Conservation (phyloP, 2,888 invertebrate species). For the Xanthostigma xanthostigma region DNA sequence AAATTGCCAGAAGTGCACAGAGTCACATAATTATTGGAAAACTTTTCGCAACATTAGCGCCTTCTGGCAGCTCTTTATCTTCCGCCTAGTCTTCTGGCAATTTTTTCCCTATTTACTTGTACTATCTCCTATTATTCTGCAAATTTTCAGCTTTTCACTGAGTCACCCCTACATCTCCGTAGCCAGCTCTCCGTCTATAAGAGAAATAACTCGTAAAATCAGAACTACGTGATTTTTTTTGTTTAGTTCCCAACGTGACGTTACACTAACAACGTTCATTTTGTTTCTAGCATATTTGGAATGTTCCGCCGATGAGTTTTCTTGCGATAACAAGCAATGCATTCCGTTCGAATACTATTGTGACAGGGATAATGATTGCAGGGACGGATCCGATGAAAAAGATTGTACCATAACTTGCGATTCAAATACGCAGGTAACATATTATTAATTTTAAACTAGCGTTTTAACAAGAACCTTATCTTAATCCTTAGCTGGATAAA, state of each 20-base stretch:
- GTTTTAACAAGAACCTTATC: neutral
- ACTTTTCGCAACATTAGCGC: no score
- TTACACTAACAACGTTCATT: neutral
- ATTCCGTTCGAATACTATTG: constrained; percentile 53
- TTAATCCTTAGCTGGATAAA: no score
- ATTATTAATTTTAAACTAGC: neutral
- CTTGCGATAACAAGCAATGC: constrained; percentile 58
- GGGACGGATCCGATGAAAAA: constrained; percentile 54
- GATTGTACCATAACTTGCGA: constrained; percentile 36
- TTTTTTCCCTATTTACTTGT: no score
- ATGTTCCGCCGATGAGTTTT: constrained; percentile 47
- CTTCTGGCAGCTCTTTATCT: no score
- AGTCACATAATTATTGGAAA: no score
- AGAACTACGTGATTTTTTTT: neutral
- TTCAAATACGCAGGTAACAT: constrained; percentile 19
- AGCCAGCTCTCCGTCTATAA: no score
- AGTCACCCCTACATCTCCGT: no score
- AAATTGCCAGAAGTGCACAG: no score
- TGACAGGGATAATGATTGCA: constrained; percentile 60
- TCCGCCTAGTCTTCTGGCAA: no score
- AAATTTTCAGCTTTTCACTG: no score
- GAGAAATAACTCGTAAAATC: no score
- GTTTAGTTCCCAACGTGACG: constrained; percentile 3
- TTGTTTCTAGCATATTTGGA: constrained; percentile 27
- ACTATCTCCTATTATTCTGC: no score